Percentiles rank a stretch among this genome's conserved stretches.
These are phyloP conservation scores for Ceratosolen fusciceps DNA, from an alignment of 1,140 invertebrate genomes.

Conservation along the genomic window DNA sequence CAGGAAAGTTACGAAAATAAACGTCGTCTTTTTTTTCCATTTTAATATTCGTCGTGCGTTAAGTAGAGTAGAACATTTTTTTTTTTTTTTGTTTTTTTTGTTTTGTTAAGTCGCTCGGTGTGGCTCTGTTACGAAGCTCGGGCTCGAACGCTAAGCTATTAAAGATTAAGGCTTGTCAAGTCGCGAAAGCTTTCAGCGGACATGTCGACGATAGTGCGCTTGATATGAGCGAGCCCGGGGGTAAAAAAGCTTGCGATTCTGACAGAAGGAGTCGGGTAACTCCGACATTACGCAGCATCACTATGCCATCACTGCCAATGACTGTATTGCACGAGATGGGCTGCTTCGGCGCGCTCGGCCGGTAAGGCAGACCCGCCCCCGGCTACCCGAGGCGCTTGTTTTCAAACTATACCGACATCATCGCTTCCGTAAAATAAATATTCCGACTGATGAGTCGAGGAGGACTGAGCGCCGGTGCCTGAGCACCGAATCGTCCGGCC, in stretches of 20 bases:
- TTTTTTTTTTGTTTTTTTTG: not conserved
- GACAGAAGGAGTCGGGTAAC: conserved; percentile 32
- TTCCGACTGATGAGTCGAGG: not conserved
- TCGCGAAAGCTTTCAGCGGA: not conserved
- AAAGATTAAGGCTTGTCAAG: conserved; percentile 4
- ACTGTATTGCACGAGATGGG: conserved; percentile 26
- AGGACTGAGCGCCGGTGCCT: too few relatives aligned
- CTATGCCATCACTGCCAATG: conserved; percentile 35
- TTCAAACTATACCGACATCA: not conserved
- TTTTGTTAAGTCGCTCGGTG: not conserved
- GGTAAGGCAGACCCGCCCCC: conserved; percentile 21
- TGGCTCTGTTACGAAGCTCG: conserved; percentile 8
- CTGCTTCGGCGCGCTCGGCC: conserved; percentile 9
- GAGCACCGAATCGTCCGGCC: too few relatives aligned
- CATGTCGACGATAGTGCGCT: conserved; percentile 17
- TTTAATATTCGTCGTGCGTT: not conserved
- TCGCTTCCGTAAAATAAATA: not conserved
- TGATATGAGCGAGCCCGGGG: not conserved
- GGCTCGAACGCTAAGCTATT: not conserved
- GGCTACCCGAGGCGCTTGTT: not conserved
- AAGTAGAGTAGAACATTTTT: not conserved
- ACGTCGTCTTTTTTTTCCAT: conserved; percentile 18
- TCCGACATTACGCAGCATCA: conserved; percentile 52
- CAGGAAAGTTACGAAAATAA: not conserved
- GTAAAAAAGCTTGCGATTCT: conserved; percentile 10